Evolutionary conservation across 2,113 vertebrate species (phyloP), one percentile per base, ranked within the genome.

Genomic region (Sprattus sprattus): DNA sequence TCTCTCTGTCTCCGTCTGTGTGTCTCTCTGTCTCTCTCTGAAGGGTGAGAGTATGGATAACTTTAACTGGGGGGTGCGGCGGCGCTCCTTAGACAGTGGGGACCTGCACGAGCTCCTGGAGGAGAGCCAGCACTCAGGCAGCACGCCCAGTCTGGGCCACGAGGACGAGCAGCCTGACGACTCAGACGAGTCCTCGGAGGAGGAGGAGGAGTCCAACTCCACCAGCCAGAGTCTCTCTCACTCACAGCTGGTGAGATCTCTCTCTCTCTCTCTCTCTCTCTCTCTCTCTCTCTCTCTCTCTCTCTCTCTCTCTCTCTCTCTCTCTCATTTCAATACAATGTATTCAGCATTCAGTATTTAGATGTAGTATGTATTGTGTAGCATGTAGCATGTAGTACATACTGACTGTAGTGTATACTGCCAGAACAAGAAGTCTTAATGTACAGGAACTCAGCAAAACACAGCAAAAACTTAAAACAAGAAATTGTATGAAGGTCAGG

Each of bases 41-140:
- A 92, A 99, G 98, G 98, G 98, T 1, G 98, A 99, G 91, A 98
- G 96, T 11, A 95, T 99, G 92, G 98, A 99, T 93, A 99, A 98
- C 93, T 99, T 99, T 93, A 99, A 99, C 91, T 99, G 98, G 98
- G 98, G 98, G 4, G 98, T 99, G 25, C 97, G 98, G n/a, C 94
- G 98, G 47, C 96, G 98, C 81, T 99, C 98, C 22, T 95, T 99
- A 93, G 98, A 99, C 90, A 99, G 98, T 90, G 96, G 98, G 80
- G 98, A 99, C 94, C 96, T 99, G 91, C 97, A 97, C 0, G 97
- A 98, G 89, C 93, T 98, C 93, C 94, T 98, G 93, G 98, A 99
- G 82, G 98, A 99, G 93, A 97, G 95, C 92, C 98, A 98, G 89
- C 97, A 98, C 85, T 97, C 97, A 0, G 97, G 98, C 92, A 97